Conservation (phyloP, 2,113 vertebrate genomes). For the Phalacrocorax pelagicus region DNA sequence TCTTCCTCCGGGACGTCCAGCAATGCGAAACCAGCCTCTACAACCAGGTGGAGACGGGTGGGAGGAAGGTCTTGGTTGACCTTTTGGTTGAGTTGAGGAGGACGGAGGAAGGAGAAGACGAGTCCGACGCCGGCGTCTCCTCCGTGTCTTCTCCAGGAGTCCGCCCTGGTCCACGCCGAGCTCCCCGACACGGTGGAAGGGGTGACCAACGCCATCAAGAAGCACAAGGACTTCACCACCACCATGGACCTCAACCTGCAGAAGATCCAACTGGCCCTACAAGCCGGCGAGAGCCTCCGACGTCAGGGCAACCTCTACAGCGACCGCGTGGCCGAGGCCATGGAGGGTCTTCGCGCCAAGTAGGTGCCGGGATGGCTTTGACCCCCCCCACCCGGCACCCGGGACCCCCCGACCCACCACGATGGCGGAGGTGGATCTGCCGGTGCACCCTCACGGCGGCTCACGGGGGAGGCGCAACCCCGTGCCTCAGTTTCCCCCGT, state of each 20-base stretch:
- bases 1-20: slow-evolving; percentile 88
- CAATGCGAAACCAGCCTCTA: slow-evolving; percentile 83
- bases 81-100: not conserved
- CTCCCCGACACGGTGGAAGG: slow-evolving; percentile 84
- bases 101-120: not conserved
- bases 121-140: fast-evolving
- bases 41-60: slow-evolving; percentile 80
- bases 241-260: slow-evolving; percentile 92
- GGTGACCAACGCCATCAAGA: slow-evolving; percentile 81
- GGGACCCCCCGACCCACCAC: no score
- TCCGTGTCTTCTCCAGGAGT: slow-evolving; percentile 71
- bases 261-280: slow-evolving; percentile 82
- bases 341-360: slow-evolving; percentile 81
- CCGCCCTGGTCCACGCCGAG: slow-evolving; percentile 79
- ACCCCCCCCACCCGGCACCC: not conserved
- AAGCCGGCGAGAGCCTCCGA: slow-evolving; percentile 88
- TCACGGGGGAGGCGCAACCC: no score
- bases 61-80: not conserved
- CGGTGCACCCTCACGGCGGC: no score
- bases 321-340: slow-evolving; percentile 81
- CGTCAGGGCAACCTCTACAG: slow-evolving; percentile 85
- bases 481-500: no score
- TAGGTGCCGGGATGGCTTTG: not conserved
- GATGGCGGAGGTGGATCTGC: no score
- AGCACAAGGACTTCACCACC: slow-evolving; percentile 89